A percentile compares a stretch with the other conserved stretches of the same genome.
These are phyloP conservation scores for Lasaia peninsularis DNA, from an alignment of 1,140 invertebrate genomes.

Conservation along the genomic window DNA sequence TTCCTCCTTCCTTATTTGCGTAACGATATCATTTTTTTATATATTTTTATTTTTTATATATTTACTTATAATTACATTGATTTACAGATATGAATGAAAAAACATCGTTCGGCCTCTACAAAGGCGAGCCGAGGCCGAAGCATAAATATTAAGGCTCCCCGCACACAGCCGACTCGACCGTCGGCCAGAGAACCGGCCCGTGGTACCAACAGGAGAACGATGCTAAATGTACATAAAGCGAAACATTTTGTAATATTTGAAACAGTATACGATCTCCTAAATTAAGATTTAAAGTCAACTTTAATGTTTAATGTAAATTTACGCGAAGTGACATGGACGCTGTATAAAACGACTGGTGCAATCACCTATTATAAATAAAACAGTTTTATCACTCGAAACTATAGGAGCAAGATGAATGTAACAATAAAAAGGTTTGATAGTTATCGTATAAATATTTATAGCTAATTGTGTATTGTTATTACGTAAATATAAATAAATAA, in stretches of 20 bases:
- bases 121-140: slow-evolving; percentile 28
- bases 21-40: neutral
- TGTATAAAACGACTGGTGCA: slow-evolving; percentile 53
- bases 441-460: slow-evolving; percentile 77
- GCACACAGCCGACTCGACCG: slow-evolving; percentile 13
- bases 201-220: slow-evolving; percentile 64
- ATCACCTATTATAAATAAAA: slow-evolving; percentile 52
- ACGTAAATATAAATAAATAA: slow-evolving; percentile 76
- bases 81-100: slow-evolving; percentile 62
- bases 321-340: slow-evolving; percentile 64
- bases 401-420: slow-evolving; percentile 59
- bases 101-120: slow-evolving; percentile 37
- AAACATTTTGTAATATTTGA: slow-evolving; percentile 77
- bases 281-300: slow-evolving; percentile 75
- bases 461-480: slow-evolving; percentile 77
- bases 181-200: slow-evolving; percentile 28
- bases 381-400: slow-evolving; percentile 54
- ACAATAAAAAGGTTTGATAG: slow-evolving; percentile 72
- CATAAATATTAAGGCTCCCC: slow-evolving; percentile 19
- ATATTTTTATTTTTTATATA: neutral
- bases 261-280: slow-evolving; percentile 78
- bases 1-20: no score
- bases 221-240: slow-evolving; percentile 69
- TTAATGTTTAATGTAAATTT: slow-evolving; percentile 70
- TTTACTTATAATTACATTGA: slow-evolving; percentile 8